Evolutionary conservation across 1,140 invertebrate genomes (phyloP).

Genomic region (Sminthurides bifidus): DNA sequence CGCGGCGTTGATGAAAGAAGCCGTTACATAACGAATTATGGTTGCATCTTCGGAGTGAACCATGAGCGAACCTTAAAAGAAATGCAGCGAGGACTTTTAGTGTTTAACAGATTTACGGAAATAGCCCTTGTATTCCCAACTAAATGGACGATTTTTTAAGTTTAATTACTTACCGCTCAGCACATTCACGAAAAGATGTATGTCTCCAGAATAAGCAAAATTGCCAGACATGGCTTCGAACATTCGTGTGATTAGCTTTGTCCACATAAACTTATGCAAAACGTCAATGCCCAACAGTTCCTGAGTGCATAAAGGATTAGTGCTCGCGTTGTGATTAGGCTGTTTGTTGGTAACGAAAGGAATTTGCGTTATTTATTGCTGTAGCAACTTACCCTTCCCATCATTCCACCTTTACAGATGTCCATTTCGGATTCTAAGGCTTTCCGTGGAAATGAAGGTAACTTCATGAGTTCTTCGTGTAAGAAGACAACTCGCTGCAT

Average conservation of each 20-base stretch:
- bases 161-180: conserved; percentile 66
- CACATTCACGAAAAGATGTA: conserved; percentile 95
- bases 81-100: too few relatives aligned
- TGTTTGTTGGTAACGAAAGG: neutral
- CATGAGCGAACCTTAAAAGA: conserved; percentile 54
- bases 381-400: conserved; percentile 58
- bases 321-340: too few relatives aligned
- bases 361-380: conserved; percentile 3
- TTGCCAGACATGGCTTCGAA: conserved; percentile 98
- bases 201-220: conserved; percentile 93
- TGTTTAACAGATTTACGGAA: too few relatives aligned
- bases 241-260: conserved; percentile 88
- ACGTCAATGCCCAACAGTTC: conserved; percentile 88
- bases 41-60: conserved; percentile 92
- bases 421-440: conserved; percentile 92
- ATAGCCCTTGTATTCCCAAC: neutral
- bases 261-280: conserved; percentile 98
- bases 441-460: conserved; percentile 95
- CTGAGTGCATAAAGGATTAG: too few relatives aligned
- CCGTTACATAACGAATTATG: conserved; percentile 88
- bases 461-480: conserved; percentile 96
- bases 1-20: conserved; percentile 88
- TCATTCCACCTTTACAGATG: conserved; percentile 76
- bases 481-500: conserved; percentile 94
- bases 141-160: neutral